Evolutionary conservation across 2,113 vertebrate genomes (phyloP).

Genomic region (Amphilophus citrinellus): DNA sequence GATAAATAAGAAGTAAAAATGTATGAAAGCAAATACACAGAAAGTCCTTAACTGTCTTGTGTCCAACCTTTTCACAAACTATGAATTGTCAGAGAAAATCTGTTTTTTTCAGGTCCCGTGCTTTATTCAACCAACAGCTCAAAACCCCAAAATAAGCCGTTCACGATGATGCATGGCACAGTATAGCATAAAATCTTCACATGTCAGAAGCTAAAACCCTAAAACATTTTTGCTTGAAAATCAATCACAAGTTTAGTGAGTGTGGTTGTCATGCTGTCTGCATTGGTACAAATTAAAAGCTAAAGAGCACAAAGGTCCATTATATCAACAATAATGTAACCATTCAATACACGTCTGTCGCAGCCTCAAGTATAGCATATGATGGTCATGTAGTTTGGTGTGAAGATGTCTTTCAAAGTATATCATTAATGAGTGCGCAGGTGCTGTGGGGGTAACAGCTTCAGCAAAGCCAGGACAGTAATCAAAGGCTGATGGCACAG

Average conservation of each 20-base stretch:
- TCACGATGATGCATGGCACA: neutral
- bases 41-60: neutral
- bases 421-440: slow-evolving; percentile 51
- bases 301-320: neutral
- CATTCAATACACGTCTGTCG: neutral
- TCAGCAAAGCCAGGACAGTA: neutral
- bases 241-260: neutral
- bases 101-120: no score
- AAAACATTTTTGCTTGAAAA: neutral
- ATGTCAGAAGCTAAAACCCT: neutral
- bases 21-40: neutral
- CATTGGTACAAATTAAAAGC: neutral
- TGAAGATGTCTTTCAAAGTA: slow-evolving; percentile 27
- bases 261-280: neutral
- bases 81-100: neutral
- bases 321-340: neutral
- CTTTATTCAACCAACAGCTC: neutral
- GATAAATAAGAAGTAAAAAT: neutral
- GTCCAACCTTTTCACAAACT: neutral
- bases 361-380: neutral
- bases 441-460: slow-evolving; percentile 21
- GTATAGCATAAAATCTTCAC: neutral
- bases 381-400: slow-evolving; percentile 19
- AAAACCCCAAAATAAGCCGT: neutral
- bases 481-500: slow-evolving; percentile 40